A percentile compares a stretch with the other conserved stretches of the same genome.
These are phyloP conservation scores for Andrena haemorrhoa DNA, from an alignment of 2,888 invertebrate genomes.

Conservation along the genomic window DNA sequence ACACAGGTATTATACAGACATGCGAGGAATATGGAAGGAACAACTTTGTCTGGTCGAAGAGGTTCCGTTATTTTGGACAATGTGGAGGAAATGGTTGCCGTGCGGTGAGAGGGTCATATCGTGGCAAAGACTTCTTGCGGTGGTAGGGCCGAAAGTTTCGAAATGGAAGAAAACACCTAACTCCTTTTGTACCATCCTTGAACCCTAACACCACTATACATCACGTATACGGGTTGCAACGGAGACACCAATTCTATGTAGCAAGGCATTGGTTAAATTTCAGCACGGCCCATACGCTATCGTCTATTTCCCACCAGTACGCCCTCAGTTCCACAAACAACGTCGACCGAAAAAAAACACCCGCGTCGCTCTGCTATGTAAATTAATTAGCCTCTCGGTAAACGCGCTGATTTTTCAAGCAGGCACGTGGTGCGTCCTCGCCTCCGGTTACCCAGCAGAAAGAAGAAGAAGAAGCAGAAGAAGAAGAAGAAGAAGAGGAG, in stretches of 20 bases:
- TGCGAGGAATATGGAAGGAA: neutral
- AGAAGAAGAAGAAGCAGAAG: constrained; percentile 36
- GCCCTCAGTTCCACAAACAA: neutral
- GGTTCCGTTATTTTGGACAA: constrained; percentile 22
- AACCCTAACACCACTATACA: no score
- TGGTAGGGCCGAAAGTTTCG: neutral
- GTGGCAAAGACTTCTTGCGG: no score
- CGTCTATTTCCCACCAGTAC: constrained; percentile 34
- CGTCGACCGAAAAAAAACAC: constrained; percentile 13
- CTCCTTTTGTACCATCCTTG: neutral
- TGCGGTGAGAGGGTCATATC: neutral
- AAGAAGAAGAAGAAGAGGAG: constrained; percentile 45
- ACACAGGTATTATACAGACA: neutral
- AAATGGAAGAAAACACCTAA: neutral
- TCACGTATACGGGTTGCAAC: neutral
- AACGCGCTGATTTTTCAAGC: constrained; percentile 78
- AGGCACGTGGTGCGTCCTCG: constrained; percentile 72
- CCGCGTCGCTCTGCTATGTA: constrained; percentile 77
- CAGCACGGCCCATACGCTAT: neutral
- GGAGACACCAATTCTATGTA: neutral
- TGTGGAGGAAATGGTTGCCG: constrained; percentile 25
- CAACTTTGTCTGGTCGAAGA: neutral
- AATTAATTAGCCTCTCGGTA: constrained; percentile 81
- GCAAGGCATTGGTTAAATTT: constrained; percentile 1
- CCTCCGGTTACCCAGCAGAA: constrained; percentile 55